Evolutionary conservation across 2,113 vertebrate species (phyloP), one percentile per base, ranked within the genome.

Genomic region (Paradisaea rubra): DNA sequence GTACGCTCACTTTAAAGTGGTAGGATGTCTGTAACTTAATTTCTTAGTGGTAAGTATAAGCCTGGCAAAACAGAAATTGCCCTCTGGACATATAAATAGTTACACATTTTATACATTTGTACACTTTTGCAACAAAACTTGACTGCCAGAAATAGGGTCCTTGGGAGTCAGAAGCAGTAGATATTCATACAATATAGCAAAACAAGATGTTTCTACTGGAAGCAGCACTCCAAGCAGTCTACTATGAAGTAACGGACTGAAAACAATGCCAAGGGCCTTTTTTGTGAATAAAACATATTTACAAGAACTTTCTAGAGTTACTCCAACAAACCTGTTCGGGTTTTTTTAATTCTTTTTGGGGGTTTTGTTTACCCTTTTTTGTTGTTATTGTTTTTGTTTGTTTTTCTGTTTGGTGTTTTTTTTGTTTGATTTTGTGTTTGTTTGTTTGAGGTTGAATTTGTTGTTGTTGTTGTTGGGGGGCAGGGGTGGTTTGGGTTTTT

Each of bases 241-340:
- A 44, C 3, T 9, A 11, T 3, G 1, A 81, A 59, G 35, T 13
- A 1, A 28, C 4, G 8, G 3, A 53, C 10, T 53, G 19, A 73
- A 88, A 85, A 7, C 11, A 68, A 4, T 49, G 11, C 11, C 25
- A 64, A 63, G 3, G 2, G 25, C 11, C 11, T 41, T 19, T 60
- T 8, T 7, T 47, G 15, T 42, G 10, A 86, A 19, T 33, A 33
- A 50, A 63, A 35, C 3, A 27, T 35, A 45, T 44, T 20, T 57
- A 23, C 6, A 72, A 64, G 44, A 52, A 21, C 0, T 47, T 63
- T 50, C 19, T n/a, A 47, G 10, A 72, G 6, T 47, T 82, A 27
- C 4, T 35, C 8, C 45, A 69, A 44, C 5, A 11, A 72, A 84
- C 4, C 0, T 28, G 4, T 20, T 52, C 5, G 3, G 2, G 11